phyloP scores from a whole-genome alignment of 53 echinoderm and acorn worm genomes.

The Mesocentrotus franciscanus region DNA sequence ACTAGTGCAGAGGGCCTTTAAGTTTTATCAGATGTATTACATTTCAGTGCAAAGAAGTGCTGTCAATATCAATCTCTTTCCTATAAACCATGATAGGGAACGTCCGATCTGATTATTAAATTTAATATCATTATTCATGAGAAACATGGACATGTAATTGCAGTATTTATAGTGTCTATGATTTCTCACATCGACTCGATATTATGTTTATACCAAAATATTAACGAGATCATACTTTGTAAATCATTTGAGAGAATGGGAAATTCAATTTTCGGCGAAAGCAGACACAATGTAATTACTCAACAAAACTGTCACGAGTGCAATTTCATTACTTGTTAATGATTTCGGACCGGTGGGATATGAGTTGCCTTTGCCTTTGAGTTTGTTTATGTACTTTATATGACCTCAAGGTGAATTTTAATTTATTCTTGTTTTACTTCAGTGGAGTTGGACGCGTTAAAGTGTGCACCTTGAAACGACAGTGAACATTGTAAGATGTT shows the following conservation, averaged over 20 bases:
- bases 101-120: background rate
- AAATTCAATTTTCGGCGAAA: background rate
- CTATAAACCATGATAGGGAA: background rate
- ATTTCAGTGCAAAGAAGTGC: too few relatives aligned
- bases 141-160: background rate
- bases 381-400: background rate
- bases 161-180: background rate
- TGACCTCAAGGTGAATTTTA: background rate
- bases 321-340: constrained; percentile 7
- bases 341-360: background rate
- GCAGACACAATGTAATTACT: constrained; percentile 38
- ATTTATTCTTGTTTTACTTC: background rate
- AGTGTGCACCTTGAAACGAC: too few relatives aligned
- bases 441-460: background rate
- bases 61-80: background rate
- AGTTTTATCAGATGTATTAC: too few relatives aligned
- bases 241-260: background rate
- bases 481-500: too few relatives aligned
- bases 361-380: background rate
- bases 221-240: background rate
- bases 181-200: background rate
- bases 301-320: constrained; percentile 2
- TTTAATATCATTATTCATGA: background rate
- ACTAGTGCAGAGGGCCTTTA: too few relatives aligned
- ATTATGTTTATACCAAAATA: background rate